Evolutionary conservation across 2,113 vertebrate genomes (phyloP), one percentile per base, ranked within the genome.

Genomic region (Chroicocephalus ridibundus): DNA sequence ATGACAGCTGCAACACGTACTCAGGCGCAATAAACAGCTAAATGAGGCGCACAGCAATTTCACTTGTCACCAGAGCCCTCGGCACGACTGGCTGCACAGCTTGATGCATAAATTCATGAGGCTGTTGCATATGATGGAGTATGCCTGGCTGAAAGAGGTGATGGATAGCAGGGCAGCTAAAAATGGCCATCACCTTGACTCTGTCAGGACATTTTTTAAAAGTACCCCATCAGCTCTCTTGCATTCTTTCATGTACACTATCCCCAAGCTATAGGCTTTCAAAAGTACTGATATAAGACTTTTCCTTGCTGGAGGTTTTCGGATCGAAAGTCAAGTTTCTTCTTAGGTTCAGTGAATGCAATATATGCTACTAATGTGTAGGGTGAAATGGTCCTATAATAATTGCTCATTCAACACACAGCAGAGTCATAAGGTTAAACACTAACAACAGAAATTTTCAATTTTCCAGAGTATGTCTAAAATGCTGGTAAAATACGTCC

Each of bases 101-200:
- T 98, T 98, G 98, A 98, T 98, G 98, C 98, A 98, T 98, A 98
- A 98, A 98, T 98, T 98, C 98, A 98, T 98, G 98, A 98, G 97
- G 97, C 98, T 98, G 98, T 98, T 98, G 98, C 98, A 98, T 98
- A 98, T 98, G 98, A 98, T 98, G 98, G 98, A 98, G 98, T 98
- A 98, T 98, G 98, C 98, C 98, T 98, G 98, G 98, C 98, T 98
- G 98, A 98, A 98, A 98, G 98, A 98, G 98, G 98, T 98, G 98
- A 98, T 98, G 98, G 98, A 98, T 98, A 98, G 98, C 98, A 98
- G 98, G 98, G 98, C 98, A 98, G 97, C 98, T 98, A 98, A 98
- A 98, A 98, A 98, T 98, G 98, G 98, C 98, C 98, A 98, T 98
- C 98, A 98, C 98, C 98, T 98, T 98, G 98, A 98, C 98, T 98